Percentiles rank a stretch among this genome's conserved stretches.
These are phyloP conservation scores for Rhodinocichla rosea DNA, from an alignment of 2,113 vertebrate genomes.

Conservation along the genomic window DNA sequence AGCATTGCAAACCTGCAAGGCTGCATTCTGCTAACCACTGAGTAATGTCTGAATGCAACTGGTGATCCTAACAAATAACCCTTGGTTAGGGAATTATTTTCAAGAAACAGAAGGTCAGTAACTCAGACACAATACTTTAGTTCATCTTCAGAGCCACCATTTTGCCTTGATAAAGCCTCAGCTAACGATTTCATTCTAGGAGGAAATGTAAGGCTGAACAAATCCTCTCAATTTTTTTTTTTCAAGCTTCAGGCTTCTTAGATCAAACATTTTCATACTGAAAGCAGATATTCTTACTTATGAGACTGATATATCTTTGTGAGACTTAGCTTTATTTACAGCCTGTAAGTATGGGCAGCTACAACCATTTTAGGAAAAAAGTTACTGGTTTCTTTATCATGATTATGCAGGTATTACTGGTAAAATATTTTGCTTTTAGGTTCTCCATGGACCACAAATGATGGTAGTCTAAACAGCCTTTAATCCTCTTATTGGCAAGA, in stretches of 20 bases:
- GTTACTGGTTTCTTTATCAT: background rate
- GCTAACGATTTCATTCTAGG: background rate
- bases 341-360: background rate
- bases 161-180: background rate
- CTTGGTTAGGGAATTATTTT: background rate
- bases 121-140: background rate
- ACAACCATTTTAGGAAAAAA: background rate
- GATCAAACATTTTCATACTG: background rate
- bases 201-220: background rate
- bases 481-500: background rate
- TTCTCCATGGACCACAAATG: background rate
- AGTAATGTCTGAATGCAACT: background rate
- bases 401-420: background rate
- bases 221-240: background rate
- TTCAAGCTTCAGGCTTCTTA: background rate
- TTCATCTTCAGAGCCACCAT: background rate
- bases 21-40: background rate
- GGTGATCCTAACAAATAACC: background rate
- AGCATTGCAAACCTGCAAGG: background rate
- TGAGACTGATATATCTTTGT: background rate
- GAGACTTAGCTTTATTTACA: background rate
- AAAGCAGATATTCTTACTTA: background rate
- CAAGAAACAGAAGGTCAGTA: background rate
- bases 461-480: background rate
- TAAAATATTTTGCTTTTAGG: background rate